A percentile compares a stretch with the other conserved stretches of the same genome.
phyloP scores from a whole-genome alignment of 2,113 vertebrate species.

The Cryptomyrus ogoouensis region DNA sequence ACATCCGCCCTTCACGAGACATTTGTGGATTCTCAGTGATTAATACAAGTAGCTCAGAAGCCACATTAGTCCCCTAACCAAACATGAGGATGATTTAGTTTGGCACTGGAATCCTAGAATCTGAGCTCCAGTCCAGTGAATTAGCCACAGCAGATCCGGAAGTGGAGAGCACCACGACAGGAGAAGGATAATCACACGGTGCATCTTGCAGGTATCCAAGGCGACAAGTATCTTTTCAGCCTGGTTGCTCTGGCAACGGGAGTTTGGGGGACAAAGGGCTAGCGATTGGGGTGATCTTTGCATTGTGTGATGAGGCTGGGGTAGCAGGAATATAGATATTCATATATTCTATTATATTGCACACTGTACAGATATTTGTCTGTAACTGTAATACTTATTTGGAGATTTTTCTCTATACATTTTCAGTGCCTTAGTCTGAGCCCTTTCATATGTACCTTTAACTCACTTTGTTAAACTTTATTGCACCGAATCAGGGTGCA shows the following conservation, averaged over 20 bases:
- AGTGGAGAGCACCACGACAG: background rate
- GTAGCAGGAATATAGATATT: background rate
- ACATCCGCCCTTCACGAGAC: background rate
- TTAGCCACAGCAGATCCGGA: background rate
- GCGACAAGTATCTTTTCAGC: background rate
- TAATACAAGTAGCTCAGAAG: background rate
- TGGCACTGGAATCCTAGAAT: background rate
- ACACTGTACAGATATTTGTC: background rate
- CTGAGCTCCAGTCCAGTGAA: background rate
- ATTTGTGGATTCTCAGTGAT: background rate
- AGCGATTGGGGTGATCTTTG: background rate
- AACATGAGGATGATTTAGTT: background rate
- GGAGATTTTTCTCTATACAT: background rate
- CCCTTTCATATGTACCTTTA: background rate
- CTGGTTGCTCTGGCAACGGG: background rate
- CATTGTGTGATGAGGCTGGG: background rate
- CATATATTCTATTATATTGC: background rate
- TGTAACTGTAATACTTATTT: background rate
- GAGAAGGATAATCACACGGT: background rate
- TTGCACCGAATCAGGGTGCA: background rate
- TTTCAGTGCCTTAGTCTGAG: background rate
- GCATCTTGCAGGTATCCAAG: background rate
- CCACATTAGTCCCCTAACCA: background rate
- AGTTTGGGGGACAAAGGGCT: background rate
- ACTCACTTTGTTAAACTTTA: background rate